Evolutionary conservation across 2,113 vertebrate genomes (phyloP), one percentile per base, ranked within the genome.

Genomic region (Oryzias javanicus): DNA sequence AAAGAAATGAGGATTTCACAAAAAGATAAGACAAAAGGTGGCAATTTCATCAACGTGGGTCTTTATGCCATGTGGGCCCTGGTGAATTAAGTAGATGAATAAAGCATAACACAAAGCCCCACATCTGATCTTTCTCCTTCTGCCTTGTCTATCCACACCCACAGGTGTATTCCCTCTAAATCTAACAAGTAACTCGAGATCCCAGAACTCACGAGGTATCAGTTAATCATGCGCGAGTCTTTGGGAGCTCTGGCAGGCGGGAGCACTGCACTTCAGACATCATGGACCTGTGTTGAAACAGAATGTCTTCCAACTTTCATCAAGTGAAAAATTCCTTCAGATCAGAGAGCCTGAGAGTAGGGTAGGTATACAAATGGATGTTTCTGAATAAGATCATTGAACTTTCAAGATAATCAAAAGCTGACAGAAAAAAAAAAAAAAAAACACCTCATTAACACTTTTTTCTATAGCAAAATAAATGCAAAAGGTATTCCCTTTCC

Each of bases 221-320:
- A 14, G 51, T 84, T 82, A 85, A 81, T 90, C 82, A 88, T 84
- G 79, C 81, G 81, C 82, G 81, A 84, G 73, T 70, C 69, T 73
- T 74, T 70, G 76, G 78, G 83, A 69, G 61, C 55, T 65, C 61
- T 85, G 72, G 70, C 81, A 84, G 73, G 77, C 44, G 72, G 46
- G 49, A 72, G 67, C 73, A 19, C 35, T 35, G 8, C 35, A 75
- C 46, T 49, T 22, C 70, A 74, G 76, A 81, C 79, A 79, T 74
- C 74, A 50, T 63, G 8, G 72, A 78, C 80, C 35, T 42, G 7
- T 40, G 47, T 55, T 63, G 75, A 65, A 85, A 78, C 67, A 67
- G 62, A 62, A 59, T 6, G 45, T 60, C 49, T 15, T 49, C 25
- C 69, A 74, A 70, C 77, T 60, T 78, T 72, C 64, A 78, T 55